Evolutionary conservation across 1,140 invertebrate species (phyloP).

Genomic region (Sinonovacula constricta): DNA sequence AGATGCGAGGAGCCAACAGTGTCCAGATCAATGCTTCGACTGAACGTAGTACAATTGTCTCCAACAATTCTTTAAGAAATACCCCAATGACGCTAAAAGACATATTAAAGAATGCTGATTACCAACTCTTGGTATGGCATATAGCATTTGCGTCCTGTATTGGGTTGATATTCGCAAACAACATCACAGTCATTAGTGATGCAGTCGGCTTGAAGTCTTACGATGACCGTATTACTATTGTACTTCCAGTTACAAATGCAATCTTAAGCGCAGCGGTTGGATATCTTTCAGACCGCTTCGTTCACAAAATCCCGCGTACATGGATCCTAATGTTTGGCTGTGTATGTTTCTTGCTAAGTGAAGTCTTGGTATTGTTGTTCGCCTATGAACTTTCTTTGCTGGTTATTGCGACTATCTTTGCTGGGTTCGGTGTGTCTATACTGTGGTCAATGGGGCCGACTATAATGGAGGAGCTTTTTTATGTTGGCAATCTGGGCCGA

Average conservation of each 20-base stretch:
- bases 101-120: background rate
- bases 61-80: no score
- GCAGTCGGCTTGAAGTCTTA: constrained; percentile 44
- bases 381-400: constrained; percentile 3
- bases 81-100: background rate
- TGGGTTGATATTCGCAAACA: constrained; percentile 50
- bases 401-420: constrained; percentile 27
- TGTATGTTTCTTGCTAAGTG: constrained; percentile 20
- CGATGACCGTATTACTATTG: constrained; percentile 32
- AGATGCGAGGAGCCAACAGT: no score
- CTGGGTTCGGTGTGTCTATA: constrained; percentile 31
- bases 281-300: constrained; percentile 49
- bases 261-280: constrained; percentile 46
- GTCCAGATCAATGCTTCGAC: no score
- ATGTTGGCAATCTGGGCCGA: constrained; percentile 43
- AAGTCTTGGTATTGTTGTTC: constrained; percentile 42
- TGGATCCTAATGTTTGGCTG: constrained; percentile 47
- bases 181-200: constrained; percentile 47
- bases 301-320: constrained; percentile 51
- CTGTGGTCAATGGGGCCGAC: constrained; percentile 43
- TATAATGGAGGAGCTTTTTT: constrained; percentile 46
- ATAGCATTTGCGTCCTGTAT: constrained; percentile 45
- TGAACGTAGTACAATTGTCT: no score
- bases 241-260: constrained; percentile 50
- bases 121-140: constrained; percentile 29